Evolutionary conservation across 2,113 vertebrate genomes (phyloP), one percentile per base, ranked within the genome.

Genomic region (Platycercus adscitus): DNA sequence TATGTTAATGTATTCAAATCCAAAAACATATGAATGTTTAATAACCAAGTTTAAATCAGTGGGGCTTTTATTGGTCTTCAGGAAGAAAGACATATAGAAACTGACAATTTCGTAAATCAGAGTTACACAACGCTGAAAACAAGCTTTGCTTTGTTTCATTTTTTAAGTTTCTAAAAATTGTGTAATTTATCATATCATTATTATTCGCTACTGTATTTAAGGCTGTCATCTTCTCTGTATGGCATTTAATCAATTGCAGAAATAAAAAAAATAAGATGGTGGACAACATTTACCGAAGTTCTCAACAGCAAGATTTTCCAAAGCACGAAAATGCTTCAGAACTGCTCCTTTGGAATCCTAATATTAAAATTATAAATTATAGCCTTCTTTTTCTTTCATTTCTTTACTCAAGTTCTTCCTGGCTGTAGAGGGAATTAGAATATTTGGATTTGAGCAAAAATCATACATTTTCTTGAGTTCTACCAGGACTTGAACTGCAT

Each of bases 1-100:
- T 97, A 98, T 94, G 88, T 96, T 95, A 97, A 97, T 95, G 76
- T 91, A 94, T 96, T 95, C 94, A 94, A 96, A 94, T 96, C 71
- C 83, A 82, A 94, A 97, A 97, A 24, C 86, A 89, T 93, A 91
- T 35, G 9, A 92, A 96, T 92, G 82, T 94, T 97, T 97, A 96
- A 96, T 95, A 91, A 92, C 56, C 44, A 81, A 78, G 91, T 96
- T 97, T 93, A 96, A 96, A 92, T 95, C 79, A 91, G 73, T 89
- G 86, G 75, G 44, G 24, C 8, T 95, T 94, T 97, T 95, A 95
- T 89, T 96, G 76, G 81, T 89, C 35, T 88, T 91, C 61, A 41
- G 35, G 50, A 86, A 86, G 84, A 92, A 91, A 89, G 60, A 93
- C 88, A 86, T 52, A 53, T 84, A 76, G 86, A 96, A 95, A 86